Evolutionary conservation across 2,888 invertebrate genomes (phyloP), one percentile per base, ranked within the genome.

Genomic region (Xestia ashworthii): DNA sequence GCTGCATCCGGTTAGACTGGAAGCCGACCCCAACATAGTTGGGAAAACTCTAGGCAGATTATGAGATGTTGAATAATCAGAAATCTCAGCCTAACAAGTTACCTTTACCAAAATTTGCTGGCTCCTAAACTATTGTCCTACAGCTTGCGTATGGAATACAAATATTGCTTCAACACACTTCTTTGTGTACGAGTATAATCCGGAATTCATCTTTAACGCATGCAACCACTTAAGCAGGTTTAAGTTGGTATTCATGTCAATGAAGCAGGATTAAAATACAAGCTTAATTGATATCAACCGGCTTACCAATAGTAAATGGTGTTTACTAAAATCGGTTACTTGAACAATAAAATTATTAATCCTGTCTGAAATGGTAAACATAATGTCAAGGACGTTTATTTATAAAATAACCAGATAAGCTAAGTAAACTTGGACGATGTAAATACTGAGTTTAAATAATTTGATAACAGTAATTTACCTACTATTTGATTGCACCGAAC

Each of bases 341-440:
- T 74, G 46, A 32, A 71, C 53, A 60, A 74, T 69, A 80, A 84
- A 69, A 69, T 53, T 60, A 50, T 44, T 65, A 48, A 58, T 41
- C 66, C 12, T 41, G 53, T 76, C 16, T 64, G 12, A 22, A 60
- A 50, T 60, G 38, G 5, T 46, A 25, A 48, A 55, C 22, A 48
- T 53, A 79, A 81, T 65, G 72, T 16, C 80, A 71, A 84, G 81
- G 84, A 58, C 46, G n/a, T 71, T 41, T 77, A 65, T 70, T 66
- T 41, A 25, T 66, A 77, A 22, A 48, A 41, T 9, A 1, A 38
- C n/a, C 44, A 12, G 68, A 58, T 75, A 69, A 55, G 62, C 32
- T 58, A 5, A n/a, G n/a, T 75, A n/a, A 19, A 38, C n/a, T 75
- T 22, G 38, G 38, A 38, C n/a, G 5, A 38, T 4, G n/a, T 55